phyloP scores from a whole-genome alignment of 1,140 invertebrate species.

The Drosophila kohkoa region DNA sequence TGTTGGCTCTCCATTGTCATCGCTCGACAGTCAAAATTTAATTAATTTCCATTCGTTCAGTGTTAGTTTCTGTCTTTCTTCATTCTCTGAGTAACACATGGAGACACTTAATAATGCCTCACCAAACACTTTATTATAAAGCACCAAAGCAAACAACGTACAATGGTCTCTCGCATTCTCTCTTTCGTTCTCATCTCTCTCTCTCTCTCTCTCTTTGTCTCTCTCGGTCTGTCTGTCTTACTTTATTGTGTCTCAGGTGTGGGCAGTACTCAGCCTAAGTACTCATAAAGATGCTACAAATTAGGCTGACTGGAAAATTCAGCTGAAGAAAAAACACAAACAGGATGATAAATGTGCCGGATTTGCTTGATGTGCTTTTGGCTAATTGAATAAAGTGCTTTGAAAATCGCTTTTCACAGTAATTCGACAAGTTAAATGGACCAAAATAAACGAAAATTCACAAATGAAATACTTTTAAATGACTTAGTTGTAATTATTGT shows the following conservation, averaged over 20 bases:
- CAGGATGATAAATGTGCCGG: constrained; percentile 57
- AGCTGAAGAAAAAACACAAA: constrained; percentile 45
- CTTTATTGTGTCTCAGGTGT: constrained; percentile 59
- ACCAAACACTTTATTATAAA: constrained; percentile 27
- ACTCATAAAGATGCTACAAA: constrained; percentile 62
- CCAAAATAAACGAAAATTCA: not conserved
- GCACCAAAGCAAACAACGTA: constrained; percentile 21
- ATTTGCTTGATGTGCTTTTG: constrained; percentile 55
- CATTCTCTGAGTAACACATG: constrained; percentile 20
- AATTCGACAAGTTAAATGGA: constrained; percentile 3
- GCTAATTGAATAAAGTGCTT: constrained; percentile 38
- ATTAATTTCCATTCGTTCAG: constrained; percentile 47
- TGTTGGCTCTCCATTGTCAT: constrained; percentile 40
- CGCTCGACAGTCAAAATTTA: constrained; percentile 62
- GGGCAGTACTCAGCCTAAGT: constrained; percentile 54
- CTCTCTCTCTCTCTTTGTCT: not conserved
- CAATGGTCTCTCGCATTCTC: not conserved
- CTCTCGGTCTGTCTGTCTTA: not conserved
- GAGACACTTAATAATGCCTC: constrained; percentile 26
- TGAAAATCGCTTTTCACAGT: not conserved
- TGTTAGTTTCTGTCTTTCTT: not conserved
- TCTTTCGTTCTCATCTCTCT: not conserved
- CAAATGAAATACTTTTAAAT: not conserved
- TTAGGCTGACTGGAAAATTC: constrained; percentile 45
- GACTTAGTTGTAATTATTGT: not conserved